Base-by-base conservation (phyloP, 2,888 invertebrate species). In the Ferrisia virgata region DNA sequence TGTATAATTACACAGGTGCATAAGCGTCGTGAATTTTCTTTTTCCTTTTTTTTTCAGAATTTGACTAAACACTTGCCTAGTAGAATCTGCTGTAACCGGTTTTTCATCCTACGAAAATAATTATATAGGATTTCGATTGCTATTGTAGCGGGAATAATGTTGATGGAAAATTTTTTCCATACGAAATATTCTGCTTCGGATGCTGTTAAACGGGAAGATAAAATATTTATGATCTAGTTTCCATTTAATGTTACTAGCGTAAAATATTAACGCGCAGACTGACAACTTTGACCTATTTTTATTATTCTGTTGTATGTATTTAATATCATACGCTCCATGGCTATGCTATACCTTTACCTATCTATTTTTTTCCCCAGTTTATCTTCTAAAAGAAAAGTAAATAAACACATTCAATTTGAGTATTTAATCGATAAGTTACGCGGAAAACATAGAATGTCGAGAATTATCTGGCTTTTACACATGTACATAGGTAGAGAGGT, bases 201-300 rank as follows among this genome's bases (percentile, higher is more conserved):
- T 76, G 72, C 72, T 76, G 36, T 76, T 76, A 76, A 76, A 76
- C 36, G 72, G 18, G 13, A 36, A 76, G 72, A 76, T 76, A 76
- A 76, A 76, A 76, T 36, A 76, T 76, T 76, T 76, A 76, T 36
- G 36, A 11, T 76, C 72, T 36, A 76, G 72, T 76, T 76, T 76
- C 72, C 72, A 76, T 76, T 76, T 76, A 76, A 76, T 36, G 72
- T 76, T 76, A 76, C 18, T 33, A 33, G 18, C 33, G 72, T 76
- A 76, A 76, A 76, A 76, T 76, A 76, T 76, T 76, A 76, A 76
- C 72, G 72, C 72, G 72, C 18, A 18, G 36, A 76, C 72, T 76
- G 72, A 76, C 72, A 76, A 76, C 72, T 36, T 36, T 76, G 72
- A 76, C 72, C 72, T 76, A 76, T 76, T 76, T 76, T 76, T 76